Conservation (phyloP, 2,888 invertebrate genomes). For the Drosophila multiciliata region DNA sequence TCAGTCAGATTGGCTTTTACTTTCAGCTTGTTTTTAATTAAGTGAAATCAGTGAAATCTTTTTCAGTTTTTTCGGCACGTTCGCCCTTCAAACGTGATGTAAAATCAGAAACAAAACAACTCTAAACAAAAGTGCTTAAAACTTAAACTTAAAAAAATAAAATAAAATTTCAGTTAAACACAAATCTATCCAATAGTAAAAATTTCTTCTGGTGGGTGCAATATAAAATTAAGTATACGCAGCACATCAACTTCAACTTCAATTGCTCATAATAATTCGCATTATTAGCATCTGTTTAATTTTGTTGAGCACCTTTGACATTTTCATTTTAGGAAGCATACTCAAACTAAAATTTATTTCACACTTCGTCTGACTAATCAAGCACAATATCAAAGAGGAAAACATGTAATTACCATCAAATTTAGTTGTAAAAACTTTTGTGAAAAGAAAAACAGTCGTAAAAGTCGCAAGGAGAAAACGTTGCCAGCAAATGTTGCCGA, state of each 20-base stretch:
- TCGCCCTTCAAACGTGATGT: conserved; percentile 47
- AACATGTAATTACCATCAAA: conserved; percentile 48
- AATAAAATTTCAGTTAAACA: conserved; percentile 39
- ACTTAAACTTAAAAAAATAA: neutral
- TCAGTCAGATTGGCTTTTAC: neutral
- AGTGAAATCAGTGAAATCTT: conserved; percentile 49
- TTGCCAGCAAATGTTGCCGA: conserved; percentile 40
- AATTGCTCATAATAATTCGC: conserved; percentile 31
- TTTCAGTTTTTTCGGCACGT: conserved; percentile 47
- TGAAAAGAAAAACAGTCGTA: conserved; percentile 25
- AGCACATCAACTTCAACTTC: conserved; percentile 15
- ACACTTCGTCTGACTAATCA: conserved; percentile 1
- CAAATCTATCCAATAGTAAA: neutral
- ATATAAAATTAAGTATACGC: neutral
- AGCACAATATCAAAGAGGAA: conserved; percentile 1
- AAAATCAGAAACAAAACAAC: conserved; percentile 25
- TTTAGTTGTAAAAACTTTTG: conserved; percentile 46
- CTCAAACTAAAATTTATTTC: conserved; percentile 15
- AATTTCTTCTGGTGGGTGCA: neutral
- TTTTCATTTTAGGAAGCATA: conserved; percentile 36
- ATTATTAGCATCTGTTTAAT: conserved; percentile 17
- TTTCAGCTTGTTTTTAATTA: neutral
- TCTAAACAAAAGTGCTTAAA: neutral
- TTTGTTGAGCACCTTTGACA: conserved; percentile 21
- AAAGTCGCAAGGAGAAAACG: conserved; percentile 5